Conservation (phyloP, 2,888 invertebrate genomes). For the Spicauda simplicius region DNA sequence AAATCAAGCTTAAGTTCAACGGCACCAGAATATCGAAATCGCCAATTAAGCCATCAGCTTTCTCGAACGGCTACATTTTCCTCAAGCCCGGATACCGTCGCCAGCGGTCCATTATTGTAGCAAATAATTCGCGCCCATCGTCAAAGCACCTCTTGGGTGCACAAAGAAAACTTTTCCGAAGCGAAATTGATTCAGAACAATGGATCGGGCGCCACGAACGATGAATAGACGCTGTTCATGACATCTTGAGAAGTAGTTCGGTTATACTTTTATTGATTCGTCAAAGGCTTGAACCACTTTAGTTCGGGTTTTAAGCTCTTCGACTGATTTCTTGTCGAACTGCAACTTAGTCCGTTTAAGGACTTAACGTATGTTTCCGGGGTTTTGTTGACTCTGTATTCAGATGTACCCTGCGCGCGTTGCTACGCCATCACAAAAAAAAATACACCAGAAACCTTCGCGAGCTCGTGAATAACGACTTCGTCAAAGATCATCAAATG, state of each 20-base stretch:
- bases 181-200: conserved; percentile 57
- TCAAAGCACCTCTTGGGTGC: conserved; percentile 50
- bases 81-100: conserved; percentile 44
- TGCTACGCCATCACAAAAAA: too few species aligned
- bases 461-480: too few species aligned
- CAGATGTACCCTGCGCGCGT: too few species aligned
- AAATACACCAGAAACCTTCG: too few species aligned
- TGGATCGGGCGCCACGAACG: conserved; percentile 40
- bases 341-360: not conserved
- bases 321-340: not conserved
- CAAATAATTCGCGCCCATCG: conserved; percentile 53
- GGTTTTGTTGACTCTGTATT: too few species aligned
- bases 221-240: conserved; percentile 27
- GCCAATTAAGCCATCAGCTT: not conserved
- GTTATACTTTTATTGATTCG: conserved; percentile 26
- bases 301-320: not conserved
- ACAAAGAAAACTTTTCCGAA: conserved; percentile 52
- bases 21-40: not conserved
- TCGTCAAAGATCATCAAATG: too few species aligned
- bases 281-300: conserved; percentile 8
- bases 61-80: not conserved
- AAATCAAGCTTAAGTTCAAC: not conserved
- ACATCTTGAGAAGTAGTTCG: conserved; percentile 29
- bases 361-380: too few species aligned
- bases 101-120: conserved; percentile 48